Evolutionary conservation across 2,797 vertebrate genomes (phyloP).

Genomic region (Crocidura indochinensis): DNA sequence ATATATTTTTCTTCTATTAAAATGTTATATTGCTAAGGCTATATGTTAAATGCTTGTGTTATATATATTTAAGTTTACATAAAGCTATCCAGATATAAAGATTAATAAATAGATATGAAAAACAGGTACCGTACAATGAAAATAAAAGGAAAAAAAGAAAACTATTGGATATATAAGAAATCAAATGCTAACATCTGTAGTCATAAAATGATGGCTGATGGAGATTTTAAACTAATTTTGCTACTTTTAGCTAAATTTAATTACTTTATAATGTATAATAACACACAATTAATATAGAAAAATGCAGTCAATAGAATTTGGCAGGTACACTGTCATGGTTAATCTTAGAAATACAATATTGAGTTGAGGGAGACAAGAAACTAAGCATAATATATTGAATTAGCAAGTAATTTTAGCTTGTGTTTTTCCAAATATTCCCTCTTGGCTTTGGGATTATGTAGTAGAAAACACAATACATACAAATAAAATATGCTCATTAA

Average conservation of each 20-base stretch:
- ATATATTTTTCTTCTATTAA: conserved; percentile 45
- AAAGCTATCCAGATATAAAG: not conserved
- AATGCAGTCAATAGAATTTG: not conserved
- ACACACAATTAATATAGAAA: not conserved
- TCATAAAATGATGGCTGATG: not conserved
- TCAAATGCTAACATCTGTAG: not conserved
- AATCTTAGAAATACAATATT: conserved; percentile 36
- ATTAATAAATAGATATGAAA: too few relatives aligned
- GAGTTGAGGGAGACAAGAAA: conserved; percentile 31
- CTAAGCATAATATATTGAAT: conserved; percentile 43
- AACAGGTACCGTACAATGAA: not conserved
- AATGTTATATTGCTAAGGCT: not conserved
- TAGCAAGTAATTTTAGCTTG: conserved; percentile 63
- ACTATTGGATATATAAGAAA: not conserved
- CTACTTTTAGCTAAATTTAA: not conserved
- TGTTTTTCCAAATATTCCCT: conserved; percentile 66
- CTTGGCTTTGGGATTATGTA: conserved; percentile 60
- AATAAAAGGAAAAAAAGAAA: conserved; percentile 46
- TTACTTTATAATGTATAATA: not conserved
- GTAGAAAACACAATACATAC: conserved; percentile 59
- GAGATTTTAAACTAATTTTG: conserved; percentile 42
- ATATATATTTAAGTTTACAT: not conserved
- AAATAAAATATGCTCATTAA: conserved; percentile 62
- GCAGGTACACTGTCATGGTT: not conserved
- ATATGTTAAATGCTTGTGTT: conserved; percentile 22